These are phyloP conservation scores for Eira barbara DNA, from an alignment of 2,113 vertebrate species.

Conservation along the genomic window DNA sequence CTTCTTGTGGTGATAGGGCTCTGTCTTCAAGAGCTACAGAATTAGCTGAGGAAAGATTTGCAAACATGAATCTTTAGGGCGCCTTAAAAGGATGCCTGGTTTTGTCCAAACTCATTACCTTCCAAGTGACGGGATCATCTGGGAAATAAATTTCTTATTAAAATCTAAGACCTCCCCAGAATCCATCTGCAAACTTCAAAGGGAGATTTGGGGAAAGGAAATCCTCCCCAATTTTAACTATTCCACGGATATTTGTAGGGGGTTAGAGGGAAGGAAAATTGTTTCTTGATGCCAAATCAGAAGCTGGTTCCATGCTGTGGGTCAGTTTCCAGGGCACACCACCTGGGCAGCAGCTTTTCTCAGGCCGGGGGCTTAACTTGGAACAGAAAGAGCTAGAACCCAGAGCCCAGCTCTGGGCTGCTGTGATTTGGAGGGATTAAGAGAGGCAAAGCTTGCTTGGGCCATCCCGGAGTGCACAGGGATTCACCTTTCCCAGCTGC, in stretches of 20 bases:
- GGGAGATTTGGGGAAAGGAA: conserved; percentile 12
- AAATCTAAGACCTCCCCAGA: conserved; percentile 30
- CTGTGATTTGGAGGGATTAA: not conserved
- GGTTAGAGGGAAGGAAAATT: not conserved
- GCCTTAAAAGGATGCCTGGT: not conserved
- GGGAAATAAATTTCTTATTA: conserved; percentile 53
- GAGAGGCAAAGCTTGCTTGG: not conserved
- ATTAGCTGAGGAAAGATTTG: not conserved
- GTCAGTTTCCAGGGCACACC: not conserved
- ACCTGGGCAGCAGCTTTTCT: not conserved
- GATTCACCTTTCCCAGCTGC: not conserved
- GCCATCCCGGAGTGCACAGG: not conserved
- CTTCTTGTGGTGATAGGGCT: not conserved
- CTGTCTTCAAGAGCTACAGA: not conserved
- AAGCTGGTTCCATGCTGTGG: not conserved
- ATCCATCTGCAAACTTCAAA: conserved; percentile 21
- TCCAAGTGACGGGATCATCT: not conserved
- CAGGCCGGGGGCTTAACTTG: not conserved
- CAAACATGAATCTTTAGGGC: not conserved
- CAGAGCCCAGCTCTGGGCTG: not conserved
- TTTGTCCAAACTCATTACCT: not conserved
- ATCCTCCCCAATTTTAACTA: conserved; percentile 2
- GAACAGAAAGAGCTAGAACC: not conserved
- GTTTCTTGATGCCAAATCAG: not conserved
- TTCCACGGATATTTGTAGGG: not conserved